Percentiles rank a stretch among this genome's conserved stretches.
These are phyloP conservation scores for Microplitis deprimator DNA, from an alignment of 2,888 invertebrate genomes.

Conservation along the genomic window DNA sequence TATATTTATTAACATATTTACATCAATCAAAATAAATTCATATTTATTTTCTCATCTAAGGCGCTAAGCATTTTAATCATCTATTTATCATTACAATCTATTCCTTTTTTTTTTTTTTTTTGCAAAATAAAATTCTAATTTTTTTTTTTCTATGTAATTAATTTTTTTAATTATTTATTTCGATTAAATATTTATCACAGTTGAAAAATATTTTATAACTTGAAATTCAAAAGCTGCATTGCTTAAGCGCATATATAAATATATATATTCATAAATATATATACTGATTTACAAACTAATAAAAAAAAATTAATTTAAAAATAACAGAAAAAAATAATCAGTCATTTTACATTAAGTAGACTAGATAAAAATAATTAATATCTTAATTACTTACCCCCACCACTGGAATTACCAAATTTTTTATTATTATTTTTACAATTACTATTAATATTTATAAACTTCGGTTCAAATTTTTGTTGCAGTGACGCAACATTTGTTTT, in stretches of 20 bases:
- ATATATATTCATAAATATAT: neutral
- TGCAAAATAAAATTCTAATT: neutral
- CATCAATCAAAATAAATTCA: neutral
- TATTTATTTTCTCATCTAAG: neutral
- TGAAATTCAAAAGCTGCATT: neutral
- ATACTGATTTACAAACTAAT: neutral
- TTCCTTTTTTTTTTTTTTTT: neutral
- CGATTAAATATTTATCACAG: neutral
- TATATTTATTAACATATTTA: conserved; percentile 3
- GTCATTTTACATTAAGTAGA: conserved; percentile 10
- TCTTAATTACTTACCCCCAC: conserved; percentile 14
- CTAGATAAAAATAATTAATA: neutral
- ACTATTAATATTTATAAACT: conserved; percentile 53
- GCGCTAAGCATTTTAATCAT: neutral
- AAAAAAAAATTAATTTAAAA: neutral
- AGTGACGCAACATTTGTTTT: conserved; percentile 83
- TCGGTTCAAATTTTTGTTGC: conserved; percentile 84
- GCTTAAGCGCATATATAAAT: neutral
- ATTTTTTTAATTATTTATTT: neutral
- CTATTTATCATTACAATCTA: neutral
- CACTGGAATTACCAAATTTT: conserved; percentile 48
- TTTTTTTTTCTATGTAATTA: neutral
- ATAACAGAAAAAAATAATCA: conserved; percentile 7
- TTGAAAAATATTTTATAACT: neutral
- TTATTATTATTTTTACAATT: conserved; percentile 43